Base-by-base conservation (phyloP, 2,113 vertebrate species). In the Microcebus tavaratra region DNA sequence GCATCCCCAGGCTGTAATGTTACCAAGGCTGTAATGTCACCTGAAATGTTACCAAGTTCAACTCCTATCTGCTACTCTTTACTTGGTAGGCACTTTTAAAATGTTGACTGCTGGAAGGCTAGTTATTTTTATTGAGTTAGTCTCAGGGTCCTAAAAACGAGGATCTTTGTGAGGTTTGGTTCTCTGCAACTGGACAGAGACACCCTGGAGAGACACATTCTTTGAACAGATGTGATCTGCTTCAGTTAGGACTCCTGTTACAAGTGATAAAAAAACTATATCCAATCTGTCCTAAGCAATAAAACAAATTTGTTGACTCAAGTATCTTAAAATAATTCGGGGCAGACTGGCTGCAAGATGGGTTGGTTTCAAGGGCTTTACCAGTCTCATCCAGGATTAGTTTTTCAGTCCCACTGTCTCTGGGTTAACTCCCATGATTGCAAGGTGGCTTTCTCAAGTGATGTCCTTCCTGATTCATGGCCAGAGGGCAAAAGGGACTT, bases 171-270 rank as follows among this genome's bases (percentile, higher is more conserved):
- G 92, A 90, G n/a, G 31, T 72, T 48, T 81, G 42, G 3, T 55
- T 67, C 61, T 53, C 93, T n/a, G 8, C 1, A 3, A 18, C 10
- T 83, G 80, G 45, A 70, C 6, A 25, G 80, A 20, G 45, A 75
- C 13, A 36, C 3, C 8, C 31, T 21, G 12, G 8, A 50, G 15
- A 23, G 17, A 7, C 55, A 14, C 10, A 0, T n/a, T 55, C 59
- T 90, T 23, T 42, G 67, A 82, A 72, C 59, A 88, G 57, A 48
- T 8, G 11, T 80, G 29, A 42, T 12, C 48, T 21, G 39, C 2
- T 45, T 90, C 34, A 5, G 14, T 63, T 57, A 70, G 34, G 50
- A 36, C 29, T 39, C 86, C 48, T 57, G 50, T 76, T 67, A n/a
- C 67, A 13, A 25, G 45, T 3, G 25, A 57, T 42, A 29, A 5